Evolutionary conservation across 2,888 invertebrate genomes (phyloP).

Genomic region (Hydriomena furcata): DNA sequence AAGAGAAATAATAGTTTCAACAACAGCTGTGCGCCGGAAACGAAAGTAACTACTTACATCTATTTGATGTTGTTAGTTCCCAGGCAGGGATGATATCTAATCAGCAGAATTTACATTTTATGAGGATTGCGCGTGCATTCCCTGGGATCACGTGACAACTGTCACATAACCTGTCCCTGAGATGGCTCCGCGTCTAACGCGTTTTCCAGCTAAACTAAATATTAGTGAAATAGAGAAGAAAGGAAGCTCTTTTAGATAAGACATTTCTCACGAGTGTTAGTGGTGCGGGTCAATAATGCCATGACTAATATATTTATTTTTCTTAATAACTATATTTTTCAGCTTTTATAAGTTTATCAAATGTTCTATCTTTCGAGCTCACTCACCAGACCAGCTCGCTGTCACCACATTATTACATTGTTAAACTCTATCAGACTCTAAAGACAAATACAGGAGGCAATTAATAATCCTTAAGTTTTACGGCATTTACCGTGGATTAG

Average conservation of each 20-base stretch:
- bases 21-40: conserved; percentile 45
- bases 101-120: conserved; percentile 70
- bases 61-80: conserved; percentile 72
- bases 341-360: too few species aligned
- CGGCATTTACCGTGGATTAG: conserved; percentile 19
- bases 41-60: conserved; percentile 42
- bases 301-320: too few species aligned
- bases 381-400: too few species aligned
- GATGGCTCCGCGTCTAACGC: conserved; percentile 50
- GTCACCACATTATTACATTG: too few species aligned
- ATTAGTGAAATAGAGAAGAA: conserved; percentile 70
- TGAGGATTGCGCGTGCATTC: conserved; percentile 64
- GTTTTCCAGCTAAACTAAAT: conserved; percentile 72
- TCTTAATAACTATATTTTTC: too few species aligned
- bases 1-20: background rate
- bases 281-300: conserved; percentile 15
- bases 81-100: conserved; percentile 73
- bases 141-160: conserved; percentile 36
- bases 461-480: conserved; percentile 9
- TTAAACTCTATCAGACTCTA: too few species aligned
- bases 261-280: conserved; percentile 54
- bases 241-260: conserved; percentile 70
- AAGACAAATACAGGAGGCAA: conserved; percentile 1
- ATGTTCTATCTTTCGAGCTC: too few species aligned
- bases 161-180: conserved; percentile 16